Conservation (phyloP, 2,888 invertebrate species). For the Petrolisthes cinctipes region DNA sequence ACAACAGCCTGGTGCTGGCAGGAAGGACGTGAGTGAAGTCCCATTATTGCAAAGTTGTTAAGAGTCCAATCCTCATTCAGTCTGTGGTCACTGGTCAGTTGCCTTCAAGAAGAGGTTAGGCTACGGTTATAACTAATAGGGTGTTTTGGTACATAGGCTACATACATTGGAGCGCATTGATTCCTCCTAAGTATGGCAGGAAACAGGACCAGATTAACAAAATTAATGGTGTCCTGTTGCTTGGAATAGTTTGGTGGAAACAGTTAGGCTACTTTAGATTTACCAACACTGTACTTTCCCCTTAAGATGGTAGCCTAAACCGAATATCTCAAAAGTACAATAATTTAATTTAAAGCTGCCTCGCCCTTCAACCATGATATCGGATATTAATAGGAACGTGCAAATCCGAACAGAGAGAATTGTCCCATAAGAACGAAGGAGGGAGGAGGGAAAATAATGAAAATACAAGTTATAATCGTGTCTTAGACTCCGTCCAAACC, state of each 20-base stretch:
- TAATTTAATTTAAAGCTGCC: too few species aligned
- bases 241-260: background rate
- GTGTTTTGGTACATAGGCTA: background rate
- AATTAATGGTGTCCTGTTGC: background rate
- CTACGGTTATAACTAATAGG: background rate
- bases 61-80: background rate
- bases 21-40: background rate
- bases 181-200: too few species aligned
- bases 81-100: background rate
- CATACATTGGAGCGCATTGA: too few species aligned
- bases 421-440: too few species aligned
- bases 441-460: too few species aligned
- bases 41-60: conserved; percentile 6
- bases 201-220: background rate
- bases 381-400: too few species aligned
- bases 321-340: too few species aligned
- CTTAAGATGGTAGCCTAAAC: too few species aligned
- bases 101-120: background rate
- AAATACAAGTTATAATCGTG: too few species aligned
- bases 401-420: too few species aligned
- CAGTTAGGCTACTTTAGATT: background rate
- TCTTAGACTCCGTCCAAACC: too few species aligned
- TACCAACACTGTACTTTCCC: background rate
- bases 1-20: conserved; percentile 1
- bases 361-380: too few species aligned